Percentiles rank a stretch among this genome's conserved stretches.
Evolutionary conservation across 2,113 vertebrate species (phyloP).

Genomic region (Pollachius pollachius): DNA sequence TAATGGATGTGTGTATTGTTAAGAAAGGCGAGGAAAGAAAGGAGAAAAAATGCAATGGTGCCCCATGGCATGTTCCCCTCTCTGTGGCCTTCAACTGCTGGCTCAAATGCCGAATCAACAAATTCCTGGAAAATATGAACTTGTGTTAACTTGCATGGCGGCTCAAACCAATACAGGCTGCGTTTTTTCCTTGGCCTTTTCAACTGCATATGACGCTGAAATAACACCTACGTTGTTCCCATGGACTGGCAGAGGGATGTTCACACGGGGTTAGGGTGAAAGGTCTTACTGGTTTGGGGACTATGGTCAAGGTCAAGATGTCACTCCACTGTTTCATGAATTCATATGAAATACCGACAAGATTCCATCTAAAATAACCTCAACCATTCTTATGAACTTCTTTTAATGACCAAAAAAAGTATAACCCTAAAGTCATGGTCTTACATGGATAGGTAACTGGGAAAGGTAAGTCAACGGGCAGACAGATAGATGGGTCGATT

Average conservation of each 20-base stretch:
- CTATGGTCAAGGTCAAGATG: not conserved
- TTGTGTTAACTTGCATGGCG: not conserved
- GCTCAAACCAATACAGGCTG: not conserved
- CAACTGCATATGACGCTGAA: not conserved
- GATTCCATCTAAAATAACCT: no score
- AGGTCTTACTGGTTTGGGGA: not conserved
- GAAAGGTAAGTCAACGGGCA: not conserved
- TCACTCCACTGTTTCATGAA: no score
- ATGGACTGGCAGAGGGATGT: not conserved
- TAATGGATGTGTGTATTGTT: no score
- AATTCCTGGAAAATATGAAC: slow-evolving; percentile 3
- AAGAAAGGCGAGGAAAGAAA: no score
- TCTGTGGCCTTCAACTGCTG: not conserved
- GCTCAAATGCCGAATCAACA: slow-evolving; percentile 1
- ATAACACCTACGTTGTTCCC: not conserved
- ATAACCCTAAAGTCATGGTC: no score
- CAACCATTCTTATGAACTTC: no score
- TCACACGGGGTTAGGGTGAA: not conserved
- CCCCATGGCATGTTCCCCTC: no score
- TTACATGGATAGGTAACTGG: no score
- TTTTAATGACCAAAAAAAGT: no score
- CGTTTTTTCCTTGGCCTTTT: not conserved
- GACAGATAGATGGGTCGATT: not conserved
- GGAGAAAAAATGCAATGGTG: no score
- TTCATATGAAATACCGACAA: no score